Evolutionary conservation across 2,888 invertebrate species (phyloP).

Genomic region (Alloplasta piceator): DNA sequence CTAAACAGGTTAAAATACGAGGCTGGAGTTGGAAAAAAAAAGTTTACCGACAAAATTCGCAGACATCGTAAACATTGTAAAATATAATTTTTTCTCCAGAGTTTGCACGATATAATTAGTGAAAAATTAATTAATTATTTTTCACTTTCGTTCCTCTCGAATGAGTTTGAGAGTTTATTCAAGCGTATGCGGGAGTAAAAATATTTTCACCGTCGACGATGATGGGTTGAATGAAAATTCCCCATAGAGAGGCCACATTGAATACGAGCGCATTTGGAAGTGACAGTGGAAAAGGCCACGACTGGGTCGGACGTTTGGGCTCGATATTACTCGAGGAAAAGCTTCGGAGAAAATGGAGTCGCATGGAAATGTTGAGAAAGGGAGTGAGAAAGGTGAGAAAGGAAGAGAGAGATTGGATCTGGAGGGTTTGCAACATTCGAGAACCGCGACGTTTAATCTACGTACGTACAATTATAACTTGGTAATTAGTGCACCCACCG

Average conservation of each 20-base stretch:
- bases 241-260: background rate
- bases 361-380: constrained; percentile 1
- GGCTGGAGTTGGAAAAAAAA: no score
- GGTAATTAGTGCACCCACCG: constrained; percentile 68
- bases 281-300: constrained; percentile 47
- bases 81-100: no score
- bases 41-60: no score
- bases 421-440: constrained; percentile 1
- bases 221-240: background rate
- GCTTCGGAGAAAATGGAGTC: constrained; percentile 18
- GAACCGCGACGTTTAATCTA: constrained; percentile 25
- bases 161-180: no score
- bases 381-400: background rate
- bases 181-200: no score
- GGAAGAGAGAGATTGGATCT: background rate
- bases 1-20: no score
- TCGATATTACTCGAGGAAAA: background rate
- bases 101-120: no score
- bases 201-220: no score
- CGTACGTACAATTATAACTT: constrained; percentile 49
- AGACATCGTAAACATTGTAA: no score
- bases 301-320: constrained; percentile 39
- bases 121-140: no score
- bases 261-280: constrained; percentile 44
- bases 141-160: no score